Percentiles rank a stretch among this genome's conserved stretches.
These are phyloP conservation scores for Rhagologus leucostigma DNA, from an alignment of 2,113 vertebrate genomes.

Conservation along the genomic window DNA sequence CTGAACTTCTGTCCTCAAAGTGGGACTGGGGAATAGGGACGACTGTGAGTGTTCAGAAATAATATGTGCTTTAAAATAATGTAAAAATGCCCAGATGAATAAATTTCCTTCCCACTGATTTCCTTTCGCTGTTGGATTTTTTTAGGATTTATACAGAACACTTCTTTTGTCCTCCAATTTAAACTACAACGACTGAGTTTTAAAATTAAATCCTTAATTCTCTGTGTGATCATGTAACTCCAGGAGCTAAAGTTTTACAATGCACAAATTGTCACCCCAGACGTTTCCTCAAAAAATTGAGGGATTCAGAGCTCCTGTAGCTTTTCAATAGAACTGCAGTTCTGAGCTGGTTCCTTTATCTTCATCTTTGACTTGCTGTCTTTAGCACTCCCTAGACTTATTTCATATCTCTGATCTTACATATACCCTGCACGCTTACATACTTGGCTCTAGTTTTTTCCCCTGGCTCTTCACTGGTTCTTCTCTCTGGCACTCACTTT, in stretches of 20 bases:
- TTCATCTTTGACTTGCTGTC: background rate
- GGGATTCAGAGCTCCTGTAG: background rate
- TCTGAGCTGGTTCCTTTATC: background rate
- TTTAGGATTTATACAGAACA: background rate
- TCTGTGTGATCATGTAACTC: background rate
- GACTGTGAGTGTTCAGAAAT: background rate
- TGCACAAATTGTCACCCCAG: background rate
- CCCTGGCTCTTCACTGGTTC: background rate
- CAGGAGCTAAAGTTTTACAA: background rate
- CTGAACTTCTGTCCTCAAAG: background rate
- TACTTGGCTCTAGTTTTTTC: background rate
- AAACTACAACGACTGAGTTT: background rate
- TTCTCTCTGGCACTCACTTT: background rate
- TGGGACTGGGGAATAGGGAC: background rate
- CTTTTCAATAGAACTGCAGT: background rate
- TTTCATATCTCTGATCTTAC: background rate
- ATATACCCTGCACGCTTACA: background rate
- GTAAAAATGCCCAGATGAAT: background rate
- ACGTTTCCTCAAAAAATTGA: background rate
- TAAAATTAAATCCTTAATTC: background rate
- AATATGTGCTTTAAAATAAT: background rate
- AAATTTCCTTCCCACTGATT: background rate
- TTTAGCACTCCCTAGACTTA: background rate
- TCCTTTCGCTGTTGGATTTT: background rate
- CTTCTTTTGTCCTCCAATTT: background rate